These are phyloP conservation scores for Sarcophaga bullata DNA, from an alignment of 1,140 invertebrate genomes.

Conservation along the genomic window DNA sequence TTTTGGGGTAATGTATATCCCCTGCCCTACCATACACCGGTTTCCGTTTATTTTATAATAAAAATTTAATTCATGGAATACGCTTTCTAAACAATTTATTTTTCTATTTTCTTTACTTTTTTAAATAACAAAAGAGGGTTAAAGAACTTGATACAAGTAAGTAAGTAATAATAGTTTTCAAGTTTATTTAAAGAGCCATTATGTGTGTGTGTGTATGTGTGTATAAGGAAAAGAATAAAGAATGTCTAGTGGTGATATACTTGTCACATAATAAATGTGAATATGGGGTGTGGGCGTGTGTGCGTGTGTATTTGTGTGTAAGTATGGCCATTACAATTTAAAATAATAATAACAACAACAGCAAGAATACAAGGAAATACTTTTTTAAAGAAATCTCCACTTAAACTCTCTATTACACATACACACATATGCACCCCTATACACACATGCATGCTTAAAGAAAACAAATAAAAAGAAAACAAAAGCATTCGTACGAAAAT, in stretches of 20 bases:
- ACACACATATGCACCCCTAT: background rate
- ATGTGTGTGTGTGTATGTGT: background rate
- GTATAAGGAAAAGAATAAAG: background rate
- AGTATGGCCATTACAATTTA: conserved; percentile 28
- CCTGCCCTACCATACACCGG: no score
- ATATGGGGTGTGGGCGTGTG: no score
- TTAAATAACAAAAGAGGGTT: no score
- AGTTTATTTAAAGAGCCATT: conserved; percentile 37
- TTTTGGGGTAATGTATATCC: no score
- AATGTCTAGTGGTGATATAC: background rate
- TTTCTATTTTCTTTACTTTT: no score
- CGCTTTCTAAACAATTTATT: no score
- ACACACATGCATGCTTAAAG: background rate
- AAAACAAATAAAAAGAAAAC: background rate
- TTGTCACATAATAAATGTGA: conserved; percentile 36
- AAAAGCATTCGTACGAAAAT: background rate
- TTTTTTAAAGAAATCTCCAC: conserved; percentile 19
- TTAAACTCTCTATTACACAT: background rate
- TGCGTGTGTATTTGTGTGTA: no score
- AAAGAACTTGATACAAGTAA: no score
- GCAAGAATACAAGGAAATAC: background rate
- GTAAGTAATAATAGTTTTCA: background rate
- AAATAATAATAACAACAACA: conserved; percentile 35
- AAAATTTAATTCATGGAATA: no score
- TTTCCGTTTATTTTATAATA: no score